A percentile compares a stretch with the other conserved stretches of the same genome.
Evolutionary conservation across 2,113 vertebrate genomes (phyloP).

Genomic region (Gobius niger): DNA sequence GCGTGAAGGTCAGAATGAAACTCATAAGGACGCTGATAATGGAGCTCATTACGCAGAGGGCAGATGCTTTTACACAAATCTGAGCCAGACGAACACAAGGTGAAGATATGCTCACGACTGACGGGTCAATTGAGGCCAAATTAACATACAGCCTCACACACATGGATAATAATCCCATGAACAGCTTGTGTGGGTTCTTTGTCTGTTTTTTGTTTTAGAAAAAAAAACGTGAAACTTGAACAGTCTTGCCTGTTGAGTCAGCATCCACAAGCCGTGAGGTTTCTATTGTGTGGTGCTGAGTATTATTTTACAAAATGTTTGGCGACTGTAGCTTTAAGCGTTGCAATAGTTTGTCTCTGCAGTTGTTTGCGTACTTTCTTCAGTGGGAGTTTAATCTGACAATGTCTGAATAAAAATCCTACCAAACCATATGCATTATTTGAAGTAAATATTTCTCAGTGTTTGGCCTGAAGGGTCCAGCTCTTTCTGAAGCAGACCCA

Average conservation of each 20-base stretch:
- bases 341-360: too few species aligned
- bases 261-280: too few species aligned
- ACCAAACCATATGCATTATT: too few species aligned
- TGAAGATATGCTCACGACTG: slow-evolving; percentile 33
- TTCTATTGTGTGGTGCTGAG: too few species aligned
- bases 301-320: too few species aligned
- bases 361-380: not conserved
- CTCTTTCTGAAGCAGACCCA: not conserved
- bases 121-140: slow-evolving; percentile 25
- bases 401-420: too few species aligned
- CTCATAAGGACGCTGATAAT: slow-evolving; percentile 30
- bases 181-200: not conserved
- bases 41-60: slow-evolving; percentile 50
- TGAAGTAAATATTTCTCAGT: not conserved
- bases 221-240: slow-evolving; percentile 1
- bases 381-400: not conserved
- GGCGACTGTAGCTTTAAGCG: too few species aligned
- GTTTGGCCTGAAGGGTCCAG: not conserved
- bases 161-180: slow-evolving; percentile 8
- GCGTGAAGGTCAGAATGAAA: slow-evolving; percentile 55
- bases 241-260: not conserved
- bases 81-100: slow-evolving; percentile 38
- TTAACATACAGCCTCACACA: slow-evolving; percentile 2
- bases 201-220: not conserved
- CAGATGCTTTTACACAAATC: slow-evolving; percentile 36